A percentile compares a stretch with the other conserved stretches of the same genome.
Evolutionary conservation across 2,888 invertebrate genomes (phyloP).

Genomic region (Pterobdella sp.): DNA sequence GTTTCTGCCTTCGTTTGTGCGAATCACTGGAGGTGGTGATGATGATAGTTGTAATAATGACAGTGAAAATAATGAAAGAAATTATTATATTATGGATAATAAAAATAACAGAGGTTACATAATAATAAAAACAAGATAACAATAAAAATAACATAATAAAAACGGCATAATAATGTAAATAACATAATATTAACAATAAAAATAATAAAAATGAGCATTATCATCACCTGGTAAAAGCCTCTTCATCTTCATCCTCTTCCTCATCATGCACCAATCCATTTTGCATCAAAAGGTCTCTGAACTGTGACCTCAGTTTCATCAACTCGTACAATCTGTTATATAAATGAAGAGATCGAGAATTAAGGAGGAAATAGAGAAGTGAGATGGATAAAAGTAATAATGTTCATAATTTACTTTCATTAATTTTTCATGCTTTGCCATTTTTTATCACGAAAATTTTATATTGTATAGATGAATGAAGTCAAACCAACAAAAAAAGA

Average conservation of each 20-base stretch:
- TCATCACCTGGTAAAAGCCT: conserved; percentile 29
- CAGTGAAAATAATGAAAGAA: neutral
- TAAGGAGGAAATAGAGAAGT: too few relatives aligned
- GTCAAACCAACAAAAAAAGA: too few relatives aligned
- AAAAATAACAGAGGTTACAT: neutral
- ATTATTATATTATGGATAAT: neutral
- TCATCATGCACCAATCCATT: conserved; percentile 45
- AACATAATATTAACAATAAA: neutral
- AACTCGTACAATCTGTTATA: conserved; percentile 79
- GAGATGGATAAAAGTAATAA: too few relatives aligned
- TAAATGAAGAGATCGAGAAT: too few relatives aligned
- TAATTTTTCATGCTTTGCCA: too few relatives aligned
- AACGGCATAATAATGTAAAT: neutral
- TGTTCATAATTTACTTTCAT: too few relatives aligned
- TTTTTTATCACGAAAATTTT: too few relatives aligned
- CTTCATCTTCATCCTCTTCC: conserved; percentile 21
- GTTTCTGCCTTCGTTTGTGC: conserved; percentile 67
- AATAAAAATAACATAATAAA: neutral
- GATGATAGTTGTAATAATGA: neutral
- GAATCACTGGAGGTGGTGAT: conserved; percentile 18
- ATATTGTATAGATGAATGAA: too few relatives aligned
- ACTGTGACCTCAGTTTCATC: conserved; percentile 81
- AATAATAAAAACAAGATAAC: neutral
- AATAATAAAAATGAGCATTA: conserved; percentile 19
- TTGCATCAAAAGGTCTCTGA: conserved; percentile 67